Evolutionary conservation across 2,113 vertebrate genomes (phyloP).

Genomic region (Gymnobelideus leadbeateri): DNA sequence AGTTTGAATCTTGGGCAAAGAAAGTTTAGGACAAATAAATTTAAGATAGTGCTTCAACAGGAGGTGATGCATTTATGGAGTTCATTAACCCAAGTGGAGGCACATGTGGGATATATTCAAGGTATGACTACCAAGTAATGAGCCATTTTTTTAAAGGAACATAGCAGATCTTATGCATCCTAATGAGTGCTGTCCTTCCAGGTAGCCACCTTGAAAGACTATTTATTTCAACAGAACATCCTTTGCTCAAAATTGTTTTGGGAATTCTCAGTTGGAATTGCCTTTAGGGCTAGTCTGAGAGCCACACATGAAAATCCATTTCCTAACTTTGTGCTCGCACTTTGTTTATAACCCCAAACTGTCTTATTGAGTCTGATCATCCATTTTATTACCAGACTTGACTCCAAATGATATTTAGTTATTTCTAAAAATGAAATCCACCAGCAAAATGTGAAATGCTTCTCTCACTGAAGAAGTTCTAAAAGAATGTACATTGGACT

Average conservation of each 20-base stretch:
- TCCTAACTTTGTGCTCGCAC: constrained; percentile 36
- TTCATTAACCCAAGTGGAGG: neutral
- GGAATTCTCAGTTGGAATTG: constrained; percentile 4
- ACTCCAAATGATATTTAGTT: constrained; percentile 37
- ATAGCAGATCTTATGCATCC: neutral
- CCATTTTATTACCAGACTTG: constrained; percentile 16
- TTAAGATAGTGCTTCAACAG: neutral
- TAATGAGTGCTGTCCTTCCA: constrained; percentile 35
- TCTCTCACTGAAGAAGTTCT: constrained; percentile 37
- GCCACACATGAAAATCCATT: constrained; percentile 20
- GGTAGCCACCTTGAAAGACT: neutral
- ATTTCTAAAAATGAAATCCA: constrained; percentile 42
- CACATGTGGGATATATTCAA: constrained; percentile 10
- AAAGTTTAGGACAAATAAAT: neutral
- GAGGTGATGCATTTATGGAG: constrained; percentile 1
- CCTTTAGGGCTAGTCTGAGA: constrained; percentile 11
- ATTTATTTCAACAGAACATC: neutral
- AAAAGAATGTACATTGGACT: neutral
- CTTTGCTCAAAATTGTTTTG: neutral
- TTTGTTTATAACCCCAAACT: constrained; percentile 51
- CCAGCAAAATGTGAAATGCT: constrained; percentile 25
- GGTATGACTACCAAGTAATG: neutral
- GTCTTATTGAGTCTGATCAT: constrained; percentile 29
- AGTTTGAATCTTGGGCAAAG: neutral
- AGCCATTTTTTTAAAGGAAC: neutral